Base-by-base conservation (phyloP, 2,113 vertebrate genomes). In the Rhadina sibilatrix region DNA sequence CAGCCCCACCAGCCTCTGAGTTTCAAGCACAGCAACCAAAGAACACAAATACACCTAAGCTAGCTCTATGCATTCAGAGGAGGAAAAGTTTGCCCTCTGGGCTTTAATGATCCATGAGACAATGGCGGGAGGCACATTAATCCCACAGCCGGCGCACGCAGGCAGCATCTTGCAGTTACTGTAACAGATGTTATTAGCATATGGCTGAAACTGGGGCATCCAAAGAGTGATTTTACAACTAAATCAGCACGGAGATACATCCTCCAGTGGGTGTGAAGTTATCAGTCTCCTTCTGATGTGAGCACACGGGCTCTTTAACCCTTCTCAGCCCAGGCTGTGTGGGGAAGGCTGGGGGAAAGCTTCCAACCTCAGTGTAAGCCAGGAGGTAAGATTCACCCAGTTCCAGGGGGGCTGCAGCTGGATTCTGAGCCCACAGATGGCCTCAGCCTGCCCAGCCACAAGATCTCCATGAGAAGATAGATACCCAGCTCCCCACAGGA, bases 171-270 rank as follows among this genome's bases (percentile, higher is more conserved):
- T 87, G 90, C 74, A 90, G 90, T 28, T 27, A 33, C 87, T 82
- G 75, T 72, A 95, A 79, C 96, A 97, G 97, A 90, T 97, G 96
- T 96, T 92, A 96, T 94, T 89, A 96, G 94, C 97, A 97, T 97
- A 97, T 97, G 97, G 95, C 65, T 81, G 94, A 79, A 97, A 95
- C 91, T 91, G 91, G 96, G 97, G 93, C 96, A 97, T 53, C 80
- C 87, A 33, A 66, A 3, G 65, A 94, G 96, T 82, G 84, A 80
- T 91, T 96, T 91, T 79, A 97, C 93, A 97, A 91, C 90, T 96
- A 92, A 96, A 96, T 95, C 96, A 93, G 94, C 65, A 13, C 3
- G 5, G 84, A 80, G 72, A 91, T 12, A 37, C 78, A 70, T 53
- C 57, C 68, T 85, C 87, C 72, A 46, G 94, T 86, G 85, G 83